Evolutionary conservation across 2,888 invertebrate genomes (phyloP), one percentile per base, ranked within the genome.

Genomic region (Rhaphigaster nebulosa): DNA sequence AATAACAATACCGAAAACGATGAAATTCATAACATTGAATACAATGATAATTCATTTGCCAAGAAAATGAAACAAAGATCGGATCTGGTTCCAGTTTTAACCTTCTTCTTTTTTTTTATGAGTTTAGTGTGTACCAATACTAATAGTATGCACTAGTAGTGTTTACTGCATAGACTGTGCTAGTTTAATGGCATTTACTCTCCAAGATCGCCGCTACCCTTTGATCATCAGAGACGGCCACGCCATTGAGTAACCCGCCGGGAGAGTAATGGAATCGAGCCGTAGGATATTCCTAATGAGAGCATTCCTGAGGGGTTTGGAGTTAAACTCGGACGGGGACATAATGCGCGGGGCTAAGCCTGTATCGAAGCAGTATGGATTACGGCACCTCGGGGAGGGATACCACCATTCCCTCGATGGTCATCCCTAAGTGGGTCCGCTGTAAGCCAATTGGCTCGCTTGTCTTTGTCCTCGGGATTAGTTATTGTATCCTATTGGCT

Each of bases 391-490:
- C 38, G 38, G 70, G 70, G 70, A 76, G 70, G 23, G 18, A 23
- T 38, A 38, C 38, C 34, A 18, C 34, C 20, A 23, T 34, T 76
- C 70, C 70, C 70, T 76, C 20, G 70, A 38, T 76, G 70, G 20
- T 38, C 70, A 38, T 76, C 20, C 15, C 38, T 38, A 76, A 38
- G 34, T 34, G 70, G 4, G 12, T 60, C 60, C 70, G 38, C 70
- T 76, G 29, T 76, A 76, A 76, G 70, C 70, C 70, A 76, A 76
- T 76, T 6, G 70, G 34, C 8, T 76, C 70, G 70, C 34, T 38
- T 76, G 70, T 76, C 70, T 76, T 38, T 76, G 20, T 76, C 70
- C 29, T 76, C 38, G 20, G 8, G 34, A 38, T 76, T 76, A 76
- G 70, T 76, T 76, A 76, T 76, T 34, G 70, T 23, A 4, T 76